Percentiles rank a stretch among this genome's conserved stretches.
Evolutionary conservation across 35 echinoderm and acorn worm genomes (phyloP).

Genomic region (Ophioderma brevispina): DNA sequence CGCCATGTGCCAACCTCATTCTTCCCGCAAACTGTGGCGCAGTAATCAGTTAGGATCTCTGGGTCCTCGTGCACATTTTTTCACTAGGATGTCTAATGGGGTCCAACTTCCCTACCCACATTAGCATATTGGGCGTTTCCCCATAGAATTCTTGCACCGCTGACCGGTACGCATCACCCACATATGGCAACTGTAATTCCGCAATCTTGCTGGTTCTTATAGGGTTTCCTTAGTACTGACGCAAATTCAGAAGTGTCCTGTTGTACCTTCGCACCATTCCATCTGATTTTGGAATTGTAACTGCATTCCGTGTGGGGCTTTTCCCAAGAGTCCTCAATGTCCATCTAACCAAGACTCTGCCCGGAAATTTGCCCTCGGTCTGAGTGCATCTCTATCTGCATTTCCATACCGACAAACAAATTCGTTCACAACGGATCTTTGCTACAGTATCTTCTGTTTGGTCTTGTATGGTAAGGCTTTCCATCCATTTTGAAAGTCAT

Average conservation of each 20-base stretch:
- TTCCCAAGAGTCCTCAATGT: conserved; percentile 61
- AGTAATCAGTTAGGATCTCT: neutral
- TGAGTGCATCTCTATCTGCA: conserved; percentile 43
- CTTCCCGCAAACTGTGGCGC: neutral
- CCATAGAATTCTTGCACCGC: conserved; percentile 33
- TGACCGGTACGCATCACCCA: conserved; percentile 33
- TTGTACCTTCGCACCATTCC: conserved; percentile 69
- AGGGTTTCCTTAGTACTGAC: conserved; percentile 14
- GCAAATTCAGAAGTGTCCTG: conserved; percentile 11
- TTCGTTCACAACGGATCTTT: conserved; percentile 29
- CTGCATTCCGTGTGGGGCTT: conserved; percentile 55
- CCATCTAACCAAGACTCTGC: conserved; percentile 31
- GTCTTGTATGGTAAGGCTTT: conserved; percentile 64
- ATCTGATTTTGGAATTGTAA: conserved; percentile 29
- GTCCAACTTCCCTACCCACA: conserved; percentile 18
- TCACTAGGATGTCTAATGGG: neutral
- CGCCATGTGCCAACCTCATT: neutral
- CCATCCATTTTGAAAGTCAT: conserved; percentile 74
- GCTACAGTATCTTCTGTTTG: conserved; percentile 55
- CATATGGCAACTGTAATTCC: conserved; percentile 43
- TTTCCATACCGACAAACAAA: conserved; percentile 55
- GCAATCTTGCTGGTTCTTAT: conserved; percentile 37
- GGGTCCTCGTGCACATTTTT: neutral
- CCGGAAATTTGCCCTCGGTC: conserved; percentile 76
- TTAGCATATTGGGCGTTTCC: conserved; percentile 21